Evolutionary conservation across 2,888 invertebrate genomes (phyloP).

Genomic region (Dione vanillae): DNA sequence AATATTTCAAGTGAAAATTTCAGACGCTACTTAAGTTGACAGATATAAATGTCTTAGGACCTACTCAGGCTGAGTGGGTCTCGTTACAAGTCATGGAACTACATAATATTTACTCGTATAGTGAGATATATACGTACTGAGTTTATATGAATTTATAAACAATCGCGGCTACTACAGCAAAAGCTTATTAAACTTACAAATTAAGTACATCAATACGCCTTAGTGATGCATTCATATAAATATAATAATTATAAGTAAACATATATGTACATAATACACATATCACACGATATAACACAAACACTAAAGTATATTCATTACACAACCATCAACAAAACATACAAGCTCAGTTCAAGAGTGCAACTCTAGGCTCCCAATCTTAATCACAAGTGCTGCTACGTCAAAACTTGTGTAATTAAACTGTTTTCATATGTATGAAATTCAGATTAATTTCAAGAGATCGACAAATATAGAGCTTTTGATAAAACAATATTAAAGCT

Average conservation of each 20-base stretch:
- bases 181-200: too few relatives aligned
- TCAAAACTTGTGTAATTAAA: slow-evolving; percentile 38
- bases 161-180: too few relatives aligned
- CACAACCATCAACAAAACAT: neutral
- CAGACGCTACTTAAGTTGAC: slow-evolving; percentile 16
- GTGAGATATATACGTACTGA: neutral
- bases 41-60: slow-evolving; percentile 25
- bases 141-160: too few relatives aligned
- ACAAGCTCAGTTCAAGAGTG: slow-evolving; percentile 23
- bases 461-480: neutral
- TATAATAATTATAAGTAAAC: too few relatives aligned
- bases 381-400: slow-evolving; percentile 31
- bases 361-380: slow-evolving; percentile 19
- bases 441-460: slow-evolving; percentile 15
- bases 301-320: slow-evolving; percentile 1
- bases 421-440: slow-evolving; percentile 22
- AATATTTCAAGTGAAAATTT: slow-evolving; percentile 17
- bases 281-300: neutral
- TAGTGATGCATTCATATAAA: too few relatives aligned
- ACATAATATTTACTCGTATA: neutral
- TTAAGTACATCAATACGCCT: too few relatives aligned
- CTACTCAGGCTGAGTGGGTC: slow-evolving; percentile 14
- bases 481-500: slow-evolving; percentile 10
- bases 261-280: too few relatives aligned
- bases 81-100: neutral